These are phyloP conservation scores for Salvelinus fontinalis DNA, from an alignment of 2,113 vertebrate genomes.

Conservation along the genomic window DNA sequence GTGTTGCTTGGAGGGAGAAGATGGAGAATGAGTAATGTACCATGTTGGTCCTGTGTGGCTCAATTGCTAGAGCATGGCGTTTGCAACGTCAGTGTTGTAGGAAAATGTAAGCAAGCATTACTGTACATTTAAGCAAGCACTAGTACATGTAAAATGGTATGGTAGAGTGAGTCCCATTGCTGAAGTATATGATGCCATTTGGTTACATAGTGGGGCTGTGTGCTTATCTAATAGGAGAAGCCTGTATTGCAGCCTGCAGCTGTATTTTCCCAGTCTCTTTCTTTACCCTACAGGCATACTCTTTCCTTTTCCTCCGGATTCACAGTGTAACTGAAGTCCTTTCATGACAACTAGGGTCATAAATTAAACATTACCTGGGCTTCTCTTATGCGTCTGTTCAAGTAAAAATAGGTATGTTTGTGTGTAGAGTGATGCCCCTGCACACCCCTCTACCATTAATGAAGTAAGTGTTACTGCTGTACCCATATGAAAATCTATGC, in stretches of 20 bases:
- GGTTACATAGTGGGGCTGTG: neutral
- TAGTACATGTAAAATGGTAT: neutral
- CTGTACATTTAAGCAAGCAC: too few species aligned
- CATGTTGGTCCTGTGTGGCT: conserved; percentile 12
- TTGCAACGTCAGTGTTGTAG: neutral
- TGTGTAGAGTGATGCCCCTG: conserved; percentile 45
- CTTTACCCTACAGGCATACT: neutral
- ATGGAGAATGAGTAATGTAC: conserved; percentile 26
- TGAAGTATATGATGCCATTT: neutral
- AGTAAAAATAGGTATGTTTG: conserved; percentile 65
- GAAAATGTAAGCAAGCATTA: too few species aligned
- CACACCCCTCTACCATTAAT: conserved; percentile 59
- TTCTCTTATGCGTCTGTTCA: conserved; percentile 54
- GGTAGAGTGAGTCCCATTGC: neutral
- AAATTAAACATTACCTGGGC: conserved; percentile 70
- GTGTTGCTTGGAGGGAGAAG: conserved; percentile 38
- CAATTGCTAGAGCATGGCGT: conserved; percentile 26
- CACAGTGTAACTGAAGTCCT: conserved; percentile 43
- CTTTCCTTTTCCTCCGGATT: conserved; percentile 32
- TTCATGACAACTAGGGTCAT: conserved; percentile 54
- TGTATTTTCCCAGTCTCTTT: neutral
- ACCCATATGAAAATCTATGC: conserved; percentile 36
- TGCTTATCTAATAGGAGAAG: neutral
- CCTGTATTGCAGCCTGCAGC: neutral
- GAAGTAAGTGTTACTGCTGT: conserved; percentile 58